Percentiles rank a stretch among this genome's conserved stretches.
Conservation (phyloP, 2,113 vertebrate genomes). For the Petromus typicus region DNA sequence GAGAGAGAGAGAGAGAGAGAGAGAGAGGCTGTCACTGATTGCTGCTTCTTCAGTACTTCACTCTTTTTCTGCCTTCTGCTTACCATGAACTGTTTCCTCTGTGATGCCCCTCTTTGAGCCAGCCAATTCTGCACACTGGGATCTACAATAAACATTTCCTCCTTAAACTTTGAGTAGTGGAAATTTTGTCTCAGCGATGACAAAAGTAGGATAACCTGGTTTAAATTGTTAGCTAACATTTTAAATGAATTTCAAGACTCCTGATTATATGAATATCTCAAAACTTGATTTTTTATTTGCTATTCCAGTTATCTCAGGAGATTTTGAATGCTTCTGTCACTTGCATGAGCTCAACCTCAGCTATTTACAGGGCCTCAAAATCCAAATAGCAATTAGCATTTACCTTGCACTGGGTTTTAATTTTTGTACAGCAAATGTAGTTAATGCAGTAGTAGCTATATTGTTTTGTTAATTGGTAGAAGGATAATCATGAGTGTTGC, state of each 20-base stretch:
- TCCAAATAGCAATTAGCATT: not conserved
- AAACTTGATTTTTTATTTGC: not conserved
- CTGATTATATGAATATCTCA: not conserved
- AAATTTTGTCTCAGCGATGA: not conserved
- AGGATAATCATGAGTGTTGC: not conserved
- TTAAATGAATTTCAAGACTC: conserved; percentile 5
- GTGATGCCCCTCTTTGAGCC: not conserved
- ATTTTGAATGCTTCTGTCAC: not conserved
- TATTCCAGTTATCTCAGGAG: not conserved
- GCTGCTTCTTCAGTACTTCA: not conserved
- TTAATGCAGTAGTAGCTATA: not conserved
- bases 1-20: too few relatives aligned
- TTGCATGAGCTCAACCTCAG: not conserved
- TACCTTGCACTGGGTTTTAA: not conserved
- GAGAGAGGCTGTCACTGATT: not conserved
- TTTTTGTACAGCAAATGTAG: not conserved
- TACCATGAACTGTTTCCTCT: not conserved
- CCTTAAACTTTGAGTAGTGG: not conserved
- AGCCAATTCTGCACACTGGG: not conserved
- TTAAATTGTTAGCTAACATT: not conserved
- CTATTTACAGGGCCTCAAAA: conserved; percentile 3
- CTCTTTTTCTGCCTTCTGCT: not conserved
- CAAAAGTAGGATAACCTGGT: not conserved
- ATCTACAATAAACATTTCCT: not conserved
- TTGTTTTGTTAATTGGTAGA: conserved; percentile 16